phyloP scores from a whole-genome alignment of 2,113 vertebrate species.

The Nipponia nippon region DNA sequence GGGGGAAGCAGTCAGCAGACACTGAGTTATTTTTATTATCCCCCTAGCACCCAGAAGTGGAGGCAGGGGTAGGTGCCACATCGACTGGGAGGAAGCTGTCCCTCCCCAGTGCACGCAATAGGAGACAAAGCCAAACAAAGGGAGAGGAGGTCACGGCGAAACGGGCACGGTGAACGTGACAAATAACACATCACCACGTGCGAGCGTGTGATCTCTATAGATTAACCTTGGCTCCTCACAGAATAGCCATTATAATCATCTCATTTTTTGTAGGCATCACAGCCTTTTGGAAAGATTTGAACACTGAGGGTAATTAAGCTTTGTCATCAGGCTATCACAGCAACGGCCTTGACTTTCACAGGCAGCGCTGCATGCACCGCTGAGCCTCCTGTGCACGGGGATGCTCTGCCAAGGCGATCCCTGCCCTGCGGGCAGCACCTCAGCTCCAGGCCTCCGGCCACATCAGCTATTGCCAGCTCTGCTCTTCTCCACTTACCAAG shows the following conservation, averaged over 20 bases:
- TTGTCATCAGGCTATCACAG: background rate
- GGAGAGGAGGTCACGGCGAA: background rate
- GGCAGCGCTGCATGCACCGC: rapidly evolving
- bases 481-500: background rate
- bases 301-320: background rate
- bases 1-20: background rate
- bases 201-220: rapidly evolving
- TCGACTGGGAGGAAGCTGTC: background rate
- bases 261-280: background rate
- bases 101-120: rapidly evolving
- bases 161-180: rapidly evolving
- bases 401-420: background rate
- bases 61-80: background rate
- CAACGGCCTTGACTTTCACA: background rate
- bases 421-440: background rate
- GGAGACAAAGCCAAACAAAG: background rate
- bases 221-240: background rate
- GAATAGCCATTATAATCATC: background rate
- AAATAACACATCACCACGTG: background rate
- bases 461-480: background rate
- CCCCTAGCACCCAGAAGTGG: background rate
- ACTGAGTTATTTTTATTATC: background rate
- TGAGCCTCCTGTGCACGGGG: background rate
- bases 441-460: rapidly evolving
- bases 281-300: background rate